phyloP scores from a whole-genome alignment of 2,888 invertebrate species.

The Tinea pellionella region DNA sequence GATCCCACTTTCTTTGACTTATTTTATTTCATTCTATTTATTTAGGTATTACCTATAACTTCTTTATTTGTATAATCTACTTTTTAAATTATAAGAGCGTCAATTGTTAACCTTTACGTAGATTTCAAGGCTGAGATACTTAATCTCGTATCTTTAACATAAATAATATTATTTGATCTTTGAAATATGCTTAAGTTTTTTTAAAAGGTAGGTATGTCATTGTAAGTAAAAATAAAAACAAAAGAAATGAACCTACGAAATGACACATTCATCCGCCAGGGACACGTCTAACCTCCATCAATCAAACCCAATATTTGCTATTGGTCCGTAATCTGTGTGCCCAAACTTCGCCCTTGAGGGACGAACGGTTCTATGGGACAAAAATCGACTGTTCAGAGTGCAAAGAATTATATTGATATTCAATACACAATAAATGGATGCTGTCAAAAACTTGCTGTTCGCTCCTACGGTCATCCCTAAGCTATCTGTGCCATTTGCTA shows the following conservation, averaged over 20 bases:
- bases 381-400: slow-evolving; percentile 57
- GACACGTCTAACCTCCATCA: slow-evolving; percentile 44
- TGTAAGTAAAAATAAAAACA: slow-evolving; percentile 20
- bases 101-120: too few relatives aligned
- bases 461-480: slow-evolving; percentile 70
- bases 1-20: background rate
- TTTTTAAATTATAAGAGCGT: too few relatives aligned
- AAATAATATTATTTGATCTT: too few relatives aligned
- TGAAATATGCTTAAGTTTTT: background rate
- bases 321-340: slow-evolving; percentile 60
- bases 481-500: slow-evolving; percentile 69
- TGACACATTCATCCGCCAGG: slow-evolving; percentile 26
- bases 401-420: slow-evolving; percentile 70
- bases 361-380: slow-evolving; percentile 53
- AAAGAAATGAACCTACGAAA: slow-evolving; percentile 23
- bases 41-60: too few relatives aligned
- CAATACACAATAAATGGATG: slow-evolving; percentile 69
- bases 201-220: background rate
- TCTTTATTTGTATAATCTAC: too few relatives aligned
- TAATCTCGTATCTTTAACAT: too few relatives aligned
- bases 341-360: slow-evolving; percentile 54
- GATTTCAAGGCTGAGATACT: too few relatives aligned
- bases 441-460: slow-evolving; percentile 71
- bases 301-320: slow-evolving; percentile 63
- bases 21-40: too few relatives aligned